phyloP scores from a whole-genome alignment of 2,797 vertebrate genomes.

The Tenualosa thibaudeaui region DNA sequence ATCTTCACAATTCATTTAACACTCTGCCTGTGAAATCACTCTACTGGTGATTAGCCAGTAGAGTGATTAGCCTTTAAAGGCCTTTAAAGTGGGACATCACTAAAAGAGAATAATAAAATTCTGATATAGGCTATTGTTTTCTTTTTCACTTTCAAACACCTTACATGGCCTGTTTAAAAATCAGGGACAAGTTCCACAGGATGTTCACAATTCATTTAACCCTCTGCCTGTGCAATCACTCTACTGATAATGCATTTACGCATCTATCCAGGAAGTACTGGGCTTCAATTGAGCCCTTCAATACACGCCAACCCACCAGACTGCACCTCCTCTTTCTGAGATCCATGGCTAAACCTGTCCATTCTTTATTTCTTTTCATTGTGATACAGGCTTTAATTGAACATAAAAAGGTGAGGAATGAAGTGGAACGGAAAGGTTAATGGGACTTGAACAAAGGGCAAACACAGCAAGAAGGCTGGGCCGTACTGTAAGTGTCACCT shows the following conservation, averaged over 20 bases:
- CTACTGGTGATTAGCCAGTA: too few species aligned
- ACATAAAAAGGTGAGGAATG: conserved; percentile 65
- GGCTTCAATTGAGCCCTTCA: not conserved
- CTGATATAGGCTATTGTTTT: not conserved
- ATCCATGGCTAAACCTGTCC: conserved; percentile 44
- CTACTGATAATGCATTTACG: not conserved
- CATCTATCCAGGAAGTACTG: not conserved
- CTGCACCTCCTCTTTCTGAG: conserved; percentile 54
- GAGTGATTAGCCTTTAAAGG: too few species aligned
- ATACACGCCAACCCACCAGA: conserved; percentile 9
- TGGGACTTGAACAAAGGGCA: conserved; percentile 72
- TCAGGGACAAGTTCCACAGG: too few species aligned
- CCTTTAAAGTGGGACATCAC: too few species aligned
- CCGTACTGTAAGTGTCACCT: conserved; percentile 67
- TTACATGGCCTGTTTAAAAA: not conserved
- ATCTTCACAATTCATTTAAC: conserved; percentile 1
- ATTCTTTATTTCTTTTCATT: conserved; percentile 53
- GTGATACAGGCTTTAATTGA: conserved; percentile 68
- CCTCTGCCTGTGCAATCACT: too few species aligned
- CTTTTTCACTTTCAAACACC: not conserved
- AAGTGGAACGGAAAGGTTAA: conserved; percentile 74
- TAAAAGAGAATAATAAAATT: not conserved
- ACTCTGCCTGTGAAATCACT: not conserved
- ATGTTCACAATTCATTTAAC: too few species aligned
- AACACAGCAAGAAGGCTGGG: conserved; percentile 61